Evolutionary conservation across 2,888 invertebrate genomes (phyloP), one percentile per base, ranked within the genome.

Genomic region (Imbricaverruca yamaguchii): DNA sequence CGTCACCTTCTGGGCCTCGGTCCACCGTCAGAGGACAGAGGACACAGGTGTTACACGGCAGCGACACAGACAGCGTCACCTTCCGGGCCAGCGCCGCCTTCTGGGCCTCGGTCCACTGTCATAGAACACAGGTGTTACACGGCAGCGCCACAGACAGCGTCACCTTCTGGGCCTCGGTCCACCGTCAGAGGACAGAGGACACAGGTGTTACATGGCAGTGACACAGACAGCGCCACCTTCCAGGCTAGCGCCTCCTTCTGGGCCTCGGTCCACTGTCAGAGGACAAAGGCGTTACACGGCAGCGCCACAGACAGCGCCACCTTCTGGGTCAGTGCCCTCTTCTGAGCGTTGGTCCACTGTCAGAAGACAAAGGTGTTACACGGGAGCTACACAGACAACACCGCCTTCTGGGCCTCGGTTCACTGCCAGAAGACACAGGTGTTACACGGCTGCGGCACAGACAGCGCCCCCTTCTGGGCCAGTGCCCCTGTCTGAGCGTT

Each of bases 31-130:
- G n/a, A 63, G 8, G 21, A 15, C 18, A 63, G n/a, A n/a, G n/a
- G n/a, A n/a, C n/a, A n/a, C n/a, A n/a, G n/a, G n/a, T n/a, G n/a
- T n/a, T n/a, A n/a, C n/a, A n/a, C n/a, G n/a, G 65, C 53, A 59
- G 56, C 8, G 61, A 39, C 21, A 55, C 88, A 12, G 96, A 88
- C 85, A 96, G 89, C 80, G 93, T 92, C 85, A 95, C 89, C 87
- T 95, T 94, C 84, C 94, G 92, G 80, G 93, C 90, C 67, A 96
- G 88, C 3, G 92, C 93, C 85, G 92, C 92, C 84, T 93, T 90
- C 85, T 94, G 93, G 2, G 91, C 90, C 85, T 92, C 90, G 0
- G 91, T 92, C 83, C 94, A 89, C 81, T 69, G 69, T 6, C 59
- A 39, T 1, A 63, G 9, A 7, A 18, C n/a, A 63, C 63, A 61